A percentile compares a stretch with the other conserved stretches of the same genome.
Conservation (phyloP, 2,797 vertebrate species). For the Pantherophis vulpinus region DNA sequence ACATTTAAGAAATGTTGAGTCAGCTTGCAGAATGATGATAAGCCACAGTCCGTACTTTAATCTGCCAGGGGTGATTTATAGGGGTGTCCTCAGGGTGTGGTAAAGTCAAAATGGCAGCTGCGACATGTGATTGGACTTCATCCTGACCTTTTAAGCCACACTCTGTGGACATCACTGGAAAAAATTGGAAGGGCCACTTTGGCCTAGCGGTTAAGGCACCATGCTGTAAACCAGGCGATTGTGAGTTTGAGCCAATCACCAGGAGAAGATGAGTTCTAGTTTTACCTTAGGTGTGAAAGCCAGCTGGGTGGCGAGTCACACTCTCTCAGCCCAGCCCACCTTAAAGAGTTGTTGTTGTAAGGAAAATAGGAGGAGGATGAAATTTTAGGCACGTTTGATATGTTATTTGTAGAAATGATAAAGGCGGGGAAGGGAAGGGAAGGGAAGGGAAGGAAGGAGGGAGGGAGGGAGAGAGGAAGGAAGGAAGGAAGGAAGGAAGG, state of each 20-base stretch:
- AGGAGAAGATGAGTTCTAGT: too few species aligned
- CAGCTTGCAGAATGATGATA: constrained; percentile 27
- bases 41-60: neutral
- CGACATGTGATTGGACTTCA: neutral
- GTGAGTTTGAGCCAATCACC: neutral
- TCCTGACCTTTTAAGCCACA: neutral
- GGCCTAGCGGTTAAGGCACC: too few species aligned
- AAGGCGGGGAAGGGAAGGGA: too few species aligned
- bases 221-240: neutral
- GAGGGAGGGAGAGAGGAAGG: rapidly evolving
- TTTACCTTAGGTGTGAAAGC: too few species aligned
- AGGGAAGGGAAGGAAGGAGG: too few species aligned
- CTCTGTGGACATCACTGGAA: neutral
- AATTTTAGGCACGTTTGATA: too few species aligned
- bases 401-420: too few species aligned
- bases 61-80: neutral
- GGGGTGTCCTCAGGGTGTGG: neutral
- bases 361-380: too few species aligned
- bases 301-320: too few species aligned
- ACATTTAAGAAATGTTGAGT: neutral
- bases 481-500: rapidly evolving
- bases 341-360: too few species aligned
- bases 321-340: too few species aligned
- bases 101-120: neutral
- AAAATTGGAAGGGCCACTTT: neutral